Evolutionary conservation across 1,140 invertebrate species (phyloP), one percentile per base, ranked within the genome.

Genomic region (Drosophila insularis): DNA sequence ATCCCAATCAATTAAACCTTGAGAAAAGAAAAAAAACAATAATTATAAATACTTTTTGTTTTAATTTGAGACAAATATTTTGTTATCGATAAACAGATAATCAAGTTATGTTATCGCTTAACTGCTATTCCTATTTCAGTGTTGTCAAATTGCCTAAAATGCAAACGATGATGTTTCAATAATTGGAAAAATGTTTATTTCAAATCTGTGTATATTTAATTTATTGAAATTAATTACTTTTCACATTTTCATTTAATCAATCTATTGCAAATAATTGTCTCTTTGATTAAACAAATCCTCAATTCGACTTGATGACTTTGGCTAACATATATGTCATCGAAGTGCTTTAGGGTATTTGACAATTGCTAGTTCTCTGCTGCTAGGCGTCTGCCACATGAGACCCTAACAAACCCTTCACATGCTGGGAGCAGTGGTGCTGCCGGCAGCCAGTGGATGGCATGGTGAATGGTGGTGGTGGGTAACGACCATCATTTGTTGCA

Each of bases 401-500:
- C 63, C 56, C 63, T 39, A 35, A 11, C 58, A 31, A 60, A 40
- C 37, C 43, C 43, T 50, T 50, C 43, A 46, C 43, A 50, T 50
- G 43, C 43, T 50, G 40, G 13, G 43, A 50, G 43, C 43, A 37
- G 11, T 37, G 35, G 53, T 27, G 21, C 40, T 39, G 39, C 19
- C 60, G 4, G n/a, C 37, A n/a, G 37, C 6, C 8, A 55, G 39
- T 55, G 62, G 62, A n/a, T 11, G 46, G 50, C 6, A 63, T 63
- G 13, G 7, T 27, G 43, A 4, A n/a, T 40, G 23, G 13, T 67
- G 27, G 58, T 37, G 64, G 27, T 54, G 59, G 50, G 84, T 90
- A 90, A 90, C 87, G 87, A 90, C 87, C 87, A 87, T 90, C 86
- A 90, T 90, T 90, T 86, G 86, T 90, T 90, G 81, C 87, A 86